Evolutionary conservation across 2,113 vertebrate species (phyloP).

Genomic region (Melanotaenia duboulayi): DNA sequence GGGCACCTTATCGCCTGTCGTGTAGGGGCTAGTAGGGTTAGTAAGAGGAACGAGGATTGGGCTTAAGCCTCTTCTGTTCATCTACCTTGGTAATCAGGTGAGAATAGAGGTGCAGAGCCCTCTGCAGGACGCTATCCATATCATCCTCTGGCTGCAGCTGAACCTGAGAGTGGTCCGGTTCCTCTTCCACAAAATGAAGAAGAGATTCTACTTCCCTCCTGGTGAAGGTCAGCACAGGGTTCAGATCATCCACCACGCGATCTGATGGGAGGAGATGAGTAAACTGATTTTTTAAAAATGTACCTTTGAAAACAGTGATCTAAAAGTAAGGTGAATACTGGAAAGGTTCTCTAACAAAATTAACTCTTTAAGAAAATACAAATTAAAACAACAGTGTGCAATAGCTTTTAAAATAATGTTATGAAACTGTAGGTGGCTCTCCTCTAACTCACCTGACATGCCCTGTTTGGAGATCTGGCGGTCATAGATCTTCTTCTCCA

Average conservation of each 20-base stretch:
- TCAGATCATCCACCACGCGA: conserved; percentile 95
- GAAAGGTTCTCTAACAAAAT: too few relatives aligned
- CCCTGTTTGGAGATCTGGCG: conserved; percentile 97
- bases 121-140: conserved; percentile 87
- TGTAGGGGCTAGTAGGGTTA: not conserved
- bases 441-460: conserved; percentile 89
- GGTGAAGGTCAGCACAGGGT: conserved; percentile 93
- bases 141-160: conserved; percentile 75
- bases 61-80: not conserved
- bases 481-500: conserved; percentile 98
- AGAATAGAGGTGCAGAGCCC: conserved; percentile 88
- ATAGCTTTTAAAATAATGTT: too few relatives aligned
- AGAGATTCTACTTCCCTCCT: conserved; percentile 94
- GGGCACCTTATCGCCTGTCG: too few relatives aligned
- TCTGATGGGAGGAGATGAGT: conserved; percentile 74
- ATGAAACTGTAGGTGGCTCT: not conserved
- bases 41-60: not conserved
- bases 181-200: conserved; percentile 96
- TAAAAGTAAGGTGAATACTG: not conserved
- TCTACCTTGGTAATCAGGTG: conserved; percentile 94
- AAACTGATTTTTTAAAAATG: not conserved
- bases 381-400: too few relatives aligned
- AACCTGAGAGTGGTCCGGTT: conserved; percentile 83
- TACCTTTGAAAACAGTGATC: accelerated
- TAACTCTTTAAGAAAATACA: too few relatives aligned